Percentiles rank a stretch among this genome's conserved stretches.
These are phyloP conservation scores for Cliona cf. orientalis DNA, from an alignment of 37 sponge, comb jelly and placozoan genomes.

Conservation along the genomic window DNA sequence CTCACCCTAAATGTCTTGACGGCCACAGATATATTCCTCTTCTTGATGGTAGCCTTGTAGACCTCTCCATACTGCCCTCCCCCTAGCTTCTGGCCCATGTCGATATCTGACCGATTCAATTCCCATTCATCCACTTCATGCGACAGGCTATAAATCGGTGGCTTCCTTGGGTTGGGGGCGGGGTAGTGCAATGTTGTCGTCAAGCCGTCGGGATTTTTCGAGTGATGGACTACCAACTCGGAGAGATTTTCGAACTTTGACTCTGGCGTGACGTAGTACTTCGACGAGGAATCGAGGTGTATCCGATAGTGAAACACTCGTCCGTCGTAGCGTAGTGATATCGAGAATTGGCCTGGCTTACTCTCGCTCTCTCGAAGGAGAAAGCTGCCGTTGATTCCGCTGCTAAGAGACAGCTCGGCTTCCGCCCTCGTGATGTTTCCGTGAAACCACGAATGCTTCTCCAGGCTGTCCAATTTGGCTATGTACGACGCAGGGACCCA, in stretches of 20 bases:
- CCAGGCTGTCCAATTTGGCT: slow-evolving; percentile 87
- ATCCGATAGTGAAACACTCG: slow-evolving; percentile 94
- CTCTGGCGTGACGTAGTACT: slow-evolving; percentile 82
- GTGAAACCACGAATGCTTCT: slow-evolving; percentile 97
- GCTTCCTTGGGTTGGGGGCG: slow-evolving; percentile 90
- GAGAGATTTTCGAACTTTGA: slow-evolving; percentile 81
- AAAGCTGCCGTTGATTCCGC: slow-evolving; percentile 95
- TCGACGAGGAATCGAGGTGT: slow-evolving; percentile 40
- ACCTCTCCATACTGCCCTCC: slow-evolving; percentile 99
- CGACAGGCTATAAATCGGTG: slow-evolving; percentile 81
- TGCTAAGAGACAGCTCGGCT: slow-evolving; percentile 88
- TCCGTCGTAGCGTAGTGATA: slow-evolving; percentile 92
- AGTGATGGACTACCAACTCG: slow-evolving; percentile 93
- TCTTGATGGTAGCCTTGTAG: slow-evolving; percentile 87
- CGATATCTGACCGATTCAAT: slow-evolving; percentile 86
- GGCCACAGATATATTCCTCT: slow-evolving; percentile 44
- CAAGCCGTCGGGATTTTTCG: slow-evolving; percentile 85
- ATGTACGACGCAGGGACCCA: slow-evolving; percentile 96
- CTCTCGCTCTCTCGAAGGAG: slow-evolving; percentile 98
- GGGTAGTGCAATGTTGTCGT: slow-evolving; percentile 91
- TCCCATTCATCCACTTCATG: slow-evolving; percentile 94
- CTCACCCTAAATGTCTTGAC: slow-evolving; percentile 70
- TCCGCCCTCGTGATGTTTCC: slow-evolving; percentile 90
- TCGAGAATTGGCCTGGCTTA: slow-evolving; percentile 96
- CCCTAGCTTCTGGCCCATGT: slow-evolving; percentile 92